These are phyloP conservation scores for Pontoporia blainvillei DNA, from an alignment of 2,113 vertebrate genomes.

Conservation along the genomic window DNA sequence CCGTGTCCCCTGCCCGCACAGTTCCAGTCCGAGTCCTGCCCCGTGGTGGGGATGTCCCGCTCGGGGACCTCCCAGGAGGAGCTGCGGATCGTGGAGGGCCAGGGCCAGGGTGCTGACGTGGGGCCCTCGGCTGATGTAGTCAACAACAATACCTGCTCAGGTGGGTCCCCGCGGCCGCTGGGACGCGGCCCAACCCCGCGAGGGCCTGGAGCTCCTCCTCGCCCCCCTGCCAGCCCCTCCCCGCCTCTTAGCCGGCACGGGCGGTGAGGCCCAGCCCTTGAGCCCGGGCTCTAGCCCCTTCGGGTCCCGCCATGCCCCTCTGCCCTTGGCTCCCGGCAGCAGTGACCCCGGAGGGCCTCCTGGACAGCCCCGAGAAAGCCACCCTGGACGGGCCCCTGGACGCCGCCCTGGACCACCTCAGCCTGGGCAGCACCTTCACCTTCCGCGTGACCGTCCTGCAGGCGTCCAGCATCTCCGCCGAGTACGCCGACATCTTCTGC, in stretches of 20 bases:
- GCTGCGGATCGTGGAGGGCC: constrained; percentile 94
- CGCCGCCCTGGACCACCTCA: constrained; percentile 87
- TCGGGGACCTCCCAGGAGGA: constrained; percentile 94
- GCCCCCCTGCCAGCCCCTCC: too few relatives aligned
- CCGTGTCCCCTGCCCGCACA: constrained; percentile 44
- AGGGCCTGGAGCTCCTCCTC: background rate
- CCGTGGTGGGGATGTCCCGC: constrained; percentile 85
- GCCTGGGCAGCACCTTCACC: constrained; percentile 92
- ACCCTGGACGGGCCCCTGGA: constrained; percentile 82
- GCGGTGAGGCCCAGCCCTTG: background rate
- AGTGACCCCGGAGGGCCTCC: constrained; percentile 84
- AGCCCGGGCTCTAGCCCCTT: background rate
- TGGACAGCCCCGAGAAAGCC: constrained; percentile 86
- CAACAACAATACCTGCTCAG: constrained; percentile 97
- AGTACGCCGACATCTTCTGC: constrained; percentile 98
- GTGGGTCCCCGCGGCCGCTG: constrained; percentile 59
- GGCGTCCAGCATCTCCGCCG: constrained; percentile 96
- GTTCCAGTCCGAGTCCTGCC: constrained; percentile 95
- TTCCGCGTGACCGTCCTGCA: constrained; percentile 97
- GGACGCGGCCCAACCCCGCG: background rate
- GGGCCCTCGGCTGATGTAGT: constrained; percentile 93
- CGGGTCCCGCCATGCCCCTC: fast-evolving
- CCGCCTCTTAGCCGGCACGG: fast-evolving
- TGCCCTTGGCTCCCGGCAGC: constrained; percentile 30
- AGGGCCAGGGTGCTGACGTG: constrained; percentile 89